Conservation (phyloP, 2,113 vertebrate species). For the Equus przewalskii region DNA sequence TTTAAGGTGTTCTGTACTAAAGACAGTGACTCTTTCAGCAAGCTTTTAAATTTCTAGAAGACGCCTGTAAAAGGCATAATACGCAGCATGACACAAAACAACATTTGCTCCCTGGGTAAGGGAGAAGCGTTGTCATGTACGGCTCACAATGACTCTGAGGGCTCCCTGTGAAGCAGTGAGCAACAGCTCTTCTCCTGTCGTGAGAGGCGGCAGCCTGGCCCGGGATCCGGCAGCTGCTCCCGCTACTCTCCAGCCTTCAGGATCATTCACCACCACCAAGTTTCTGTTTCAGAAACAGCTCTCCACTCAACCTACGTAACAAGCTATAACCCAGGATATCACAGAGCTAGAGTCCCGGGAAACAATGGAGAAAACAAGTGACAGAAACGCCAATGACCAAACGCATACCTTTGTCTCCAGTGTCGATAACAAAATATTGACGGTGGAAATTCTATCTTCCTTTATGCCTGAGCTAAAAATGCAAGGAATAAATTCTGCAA, state of each 20-base stretch:
- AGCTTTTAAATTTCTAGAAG: background rate
- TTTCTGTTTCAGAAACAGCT: background rate
- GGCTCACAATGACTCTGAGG: rapidly evolving
- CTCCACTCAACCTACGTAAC: rapidly evolving
- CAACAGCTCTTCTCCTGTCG: background rate
- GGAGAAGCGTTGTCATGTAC: background rate
- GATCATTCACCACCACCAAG: background rate
- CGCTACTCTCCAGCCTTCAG: background rate
- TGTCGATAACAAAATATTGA: slow-evolving; percentile 94
- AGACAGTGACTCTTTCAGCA: background rate
- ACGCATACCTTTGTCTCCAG: slow-evolving; percentile 91
- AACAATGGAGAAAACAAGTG: rapidly evolving
- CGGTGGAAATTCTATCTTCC: slow-evolving; percentile 94
- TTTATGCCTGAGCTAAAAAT: slow-evolving; percentile 93
- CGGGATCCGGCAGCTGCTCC: too few relatives aligned
- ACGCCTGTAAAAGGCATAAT: background rate
- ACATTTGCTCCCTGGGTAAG: background rate
- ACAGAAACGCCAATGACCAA: rapidly evolving
- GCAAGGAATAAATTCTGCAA: slow-evolving; percentile 94
- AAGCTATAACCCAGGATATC: background rate
- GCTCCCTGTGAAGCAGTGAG: background rate
- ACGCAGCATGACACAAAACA: background rate
- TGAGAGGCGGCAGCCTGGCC: background rate
- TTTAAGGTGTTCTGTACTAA: background rate
- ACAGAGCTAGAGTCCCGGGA: background rate